Percentiles rank a stretch among this genome's conserved stretches.
phyloP scores from a whole-genome alignment of 2,888 invertebrate species.

The Stenchaetothrips biformis region DNA sequence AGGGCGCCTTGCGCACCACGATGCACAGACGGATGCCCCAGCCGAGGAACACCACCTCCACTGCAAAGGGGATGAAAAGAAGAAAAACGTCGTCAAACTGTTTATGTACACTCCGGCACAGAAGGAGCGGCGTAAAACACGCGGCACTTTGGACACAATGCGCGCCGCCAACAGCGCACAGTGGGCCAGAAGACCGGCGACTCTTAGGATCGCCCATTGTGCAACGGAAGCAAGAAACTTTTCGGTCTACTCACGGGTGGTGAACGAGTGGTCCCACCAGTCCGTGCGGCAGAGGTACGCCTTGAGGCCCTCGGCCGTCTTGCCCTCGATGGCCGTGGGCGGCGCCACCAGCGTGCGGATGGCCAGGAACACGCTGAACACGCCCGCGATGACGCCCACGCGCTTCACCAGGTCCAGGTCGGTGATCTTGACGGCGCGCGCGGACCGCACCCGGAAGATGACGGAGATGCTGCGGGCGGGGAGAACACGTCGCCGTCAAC shows the following conservation, averaged over 20 bases:
- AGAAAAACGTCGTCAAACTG: conserved; percentile 24
- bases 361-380: conserved; percentile 77
- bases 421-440: conserved; percentile 91
- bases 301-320: conserved; percentile 85
- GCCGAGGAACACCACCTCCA: conserved; percentile 87
- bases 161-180: too few species aligned
- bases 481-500: too few species aligned
- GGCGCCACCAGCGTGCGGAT: conserved; percentile 91
- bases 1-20: conserved; percentile 91
- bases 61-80: conserved; percentile 61
- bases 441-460: conserved; percentile 90
- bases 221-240: too few species aligned
- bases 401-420: conserved; percentile 86
- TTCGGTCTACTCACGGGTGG: conserved; percentile 86
- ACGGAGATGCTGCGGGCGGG: conserved; percentile 80
- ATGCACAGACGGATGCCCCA: conserved; percentile 95
- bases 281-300: conserved; percentile 88
- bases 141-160: too few species aligned
- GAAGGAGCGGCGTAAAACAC: too few species aligned
- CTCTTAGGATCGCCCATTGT: too few species aligned
- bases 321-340: conserved; percentile 80
- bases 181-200: too few species aligned
- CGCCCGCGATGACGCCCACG: conserved; percentile 78
- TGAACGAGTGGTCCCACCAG: conserved; percentile 96
- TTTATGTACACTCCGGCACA: not conserved